A percentile compares a stretch with the other conserved stretches of the same genome.
Conservation (phyloP, 2,888 invertebrate species). For the Spodoptera picta region DNA sequence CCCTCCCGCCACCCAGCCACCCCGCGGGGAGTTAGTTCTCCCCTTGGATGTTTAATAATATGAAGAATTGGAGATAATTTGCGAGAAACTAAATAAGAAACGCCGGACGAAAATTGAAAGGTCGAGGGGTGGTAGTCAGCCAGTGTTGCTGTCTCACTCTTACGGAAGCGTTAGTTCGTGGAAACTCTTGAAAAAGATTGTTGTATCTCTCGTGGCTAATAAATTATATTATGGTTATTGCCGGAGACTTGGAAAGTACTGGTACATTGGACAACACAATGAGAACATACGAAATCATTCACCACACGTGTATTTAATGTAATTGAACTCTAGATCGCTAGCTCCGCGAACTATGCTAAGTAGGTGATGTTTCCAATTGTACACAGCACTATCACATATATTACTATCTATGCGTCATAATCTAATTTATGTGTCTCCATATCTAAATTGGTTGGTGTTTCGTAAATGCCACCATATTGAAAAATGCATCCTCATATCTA, state of each 20-base stretch:
- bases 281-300: not conserved
- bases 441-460: no score
- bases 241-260: not conserved
- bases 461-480: no score
- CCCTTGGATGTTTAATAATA: conserved; percentile 88
- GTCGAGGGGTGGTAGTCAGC: conserved; percentile 62
- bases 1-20: conserved; percentile 66
- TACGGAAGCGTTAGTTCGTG: conserved; percentile 50
- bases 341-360: no score
- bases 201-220: conserved; percentile 26
- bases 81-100: conserved; percentile 89
- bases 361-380: no score
- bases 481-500: no score
- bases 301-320: no score
- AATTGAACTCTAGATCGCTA: no score
- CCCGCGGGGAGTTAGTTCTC: conserved; percentile 79
- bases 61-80: conserved; percentile 89
- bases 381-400: no score
- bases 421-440: no score
- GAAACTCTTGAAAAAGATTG: conserved; percentile 40
- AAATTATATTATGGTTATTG: conserved; percentile 28
- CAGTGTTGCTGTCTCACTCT: conserved; percentile 58
- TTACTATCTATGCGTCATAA: no score
- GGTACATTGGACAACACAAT: not conserved
- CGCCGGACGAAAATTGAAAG: conserved; percentile 88